Conservation (phyloP, 1,140 invertebrate genomes). For the Cotesia glomerata region DNA sequence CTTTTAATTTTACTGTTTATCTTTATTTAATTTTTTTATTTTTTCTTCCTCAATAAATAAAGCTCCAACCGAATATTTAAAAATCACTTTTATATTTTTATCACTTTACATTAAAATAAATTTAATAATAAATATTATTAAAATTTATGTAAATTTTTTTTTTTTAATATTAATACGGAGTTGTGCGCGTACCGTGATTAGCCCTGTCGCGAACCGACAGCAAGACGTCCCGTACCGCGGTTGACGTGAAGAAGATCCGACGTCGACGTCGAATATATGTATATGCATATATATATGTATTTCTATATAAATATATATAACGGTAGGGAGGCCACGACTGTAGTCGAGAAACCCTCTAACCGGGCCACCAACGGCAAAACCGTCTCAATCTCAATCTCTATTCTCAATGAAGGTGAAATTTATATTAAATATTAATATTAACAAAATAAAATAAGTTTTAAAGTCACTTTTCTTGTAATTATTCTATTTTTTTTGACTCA, state of each 20-base stretch:
- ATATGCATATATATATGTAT: no score
- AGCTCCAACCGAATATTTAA: background rate
- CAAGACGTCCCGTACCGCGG: background rate
- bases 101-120: background rate
- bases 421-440: background rate
- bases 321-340: conserved; percentile 27
- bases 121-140: background rate
- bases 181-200: background rate
- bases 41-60: background rate
- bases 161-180: no score
- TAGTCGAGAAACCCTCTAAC: conserved; percentile 37
- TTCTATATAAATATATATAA: no score
- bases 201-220: background rate
- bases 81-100: no score
- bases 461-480: no score
- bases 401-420: conserved; percentile 28
- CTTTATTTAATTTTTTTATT: background rate
- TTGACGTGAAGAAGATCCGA: conserved; percentile 27
- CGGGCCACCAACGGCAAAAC: conserved; percentile 36
- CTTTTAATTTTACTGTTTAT: background rate
- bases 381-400: background rate
- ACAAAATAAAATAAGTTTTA: no score
- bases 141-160: background rate
- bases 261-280: background rate
- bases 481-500: background rate